Percentiles rank a stretch among this genome's conserved stretches.
These are phyloP conservation scores for Prionace glauca DNA, from an alignment of 2,797 vertebrate genomes.

Conservation along the genomic window DNA sequence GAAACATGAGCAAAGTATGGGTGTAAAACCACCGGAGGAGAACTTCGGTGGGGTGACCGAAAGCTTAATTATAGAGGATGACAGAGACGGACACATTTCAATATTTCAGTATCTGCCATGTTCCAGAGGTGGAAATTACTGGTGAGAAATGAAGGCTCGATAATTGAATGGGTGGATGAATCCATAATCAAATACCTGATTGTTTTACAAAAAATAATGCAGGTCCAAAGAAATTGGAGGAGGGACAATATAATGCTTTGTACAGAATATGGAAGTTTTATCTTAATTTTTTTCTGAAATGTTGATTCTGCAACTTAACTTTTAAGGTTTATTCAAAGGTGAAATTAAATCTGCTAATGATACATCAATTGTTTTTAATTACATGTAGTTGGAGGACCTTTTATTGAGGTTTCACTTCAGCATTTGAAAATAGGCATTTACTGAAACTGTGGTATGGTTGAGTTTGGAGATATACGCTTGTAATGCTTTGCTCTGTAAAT, in stretches of 20 bases:
- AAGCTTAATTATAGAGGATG: not conserved
- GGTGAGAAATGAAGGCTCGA: not conserved
- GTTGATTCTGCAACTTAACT: not conserved
- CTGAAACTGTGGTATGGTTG: not conserved
- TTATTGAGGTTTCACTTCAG: not conserved
- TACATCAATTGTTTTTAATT: not conserved
- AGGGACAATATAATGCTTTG: too few species aligned
- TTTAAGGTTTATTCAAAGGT: not conserved
- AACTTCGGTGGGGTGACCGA: not conserved
- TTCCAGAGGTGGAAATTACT: not conserved
- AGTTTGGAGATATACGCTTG: not conserved
- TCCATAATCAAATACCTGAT: too few species aligned
- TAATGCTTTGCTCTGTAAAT: not conserved
- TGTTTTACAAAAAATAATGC: too few species aligned
- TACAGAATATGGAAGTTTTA: too few species aligned
- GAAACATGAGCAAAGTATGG: not conserved
- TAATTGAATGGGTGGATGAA: too few species aligned
- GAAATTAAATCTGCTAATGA: too few species aligned
- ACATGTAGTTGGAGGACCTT: not conserved
- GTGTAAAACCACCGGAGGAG: not conserved
- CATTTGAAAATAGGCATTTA: not conserved
- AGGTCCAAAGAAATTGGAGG: too few species aligned
- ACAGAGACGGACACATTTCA: not conserved
- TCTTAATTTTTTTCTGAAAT: not conserved
- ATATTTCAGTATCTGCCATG: not conserved